Conservation (phyloP, 2,797 vertebrate genomes). For the Peromyscus melanophrys region DNA sequence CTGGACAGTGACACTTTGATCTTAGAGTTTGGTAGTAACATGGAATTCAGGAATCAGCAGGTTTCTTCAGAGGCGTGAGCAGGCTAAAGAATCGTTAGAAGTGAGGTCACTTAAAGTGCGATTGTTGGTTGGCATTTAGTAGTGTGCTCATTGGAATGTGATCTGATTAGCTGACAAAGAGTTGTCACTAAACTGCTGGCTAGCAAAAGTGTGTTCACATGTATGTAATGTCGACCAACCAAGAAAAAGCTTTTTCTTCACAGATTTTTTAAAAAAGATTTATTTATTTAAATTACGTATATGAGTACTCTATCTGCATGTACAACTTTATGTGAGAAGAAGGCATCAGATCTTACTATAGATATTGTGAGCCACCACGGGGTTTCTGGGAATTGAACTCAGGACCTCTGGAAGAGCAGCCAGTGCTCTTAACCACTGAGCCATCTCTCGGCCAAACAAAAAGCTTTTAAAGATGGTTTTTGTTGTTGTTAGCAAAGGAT, state of each 20-base stretch:
- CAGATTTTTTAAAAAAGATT: no score
- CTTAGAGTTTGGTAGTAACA: not conserved
- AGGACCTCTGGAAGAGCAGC: not conserved
- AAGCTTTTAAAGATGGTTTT: not conserved
- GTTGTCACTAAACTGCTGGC: not conserved
- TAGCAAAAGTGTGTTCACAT: not conserved
- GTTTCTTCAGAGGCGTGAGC: constrained; percentile 4
- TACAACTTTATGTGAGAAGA: not conserved
- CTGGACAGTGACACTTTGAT: not conserved
- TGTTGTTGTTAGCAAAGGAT: constrained; percentile 9
- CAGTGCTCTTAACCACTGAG: not conserved
- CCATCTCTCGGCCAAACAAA: not conserved
- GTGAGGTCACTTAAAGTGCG: not conserved
- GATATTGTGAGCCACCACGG: not conserved
- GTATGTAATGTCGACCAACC: not conserved
- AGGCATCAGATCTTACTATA: not conserved
- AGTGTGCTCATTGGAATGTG: not conserved
- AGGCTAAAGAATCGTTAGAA: not conserved
- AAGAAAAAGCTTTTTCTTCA: not conserved
- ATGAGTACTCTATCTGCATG: not conserved
- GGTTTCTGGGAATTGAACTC: not conserved
- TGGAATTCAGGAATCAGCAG: not conserved
- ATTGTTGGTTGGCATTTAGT: not conserved
- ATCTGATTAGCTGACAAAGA: not conserved
- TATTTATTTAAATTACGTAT: not conserved